Evolutionary conservation across 2,888 invertebrate species (phyloP).

Genomic region (Rhagium mordax): DNA sequence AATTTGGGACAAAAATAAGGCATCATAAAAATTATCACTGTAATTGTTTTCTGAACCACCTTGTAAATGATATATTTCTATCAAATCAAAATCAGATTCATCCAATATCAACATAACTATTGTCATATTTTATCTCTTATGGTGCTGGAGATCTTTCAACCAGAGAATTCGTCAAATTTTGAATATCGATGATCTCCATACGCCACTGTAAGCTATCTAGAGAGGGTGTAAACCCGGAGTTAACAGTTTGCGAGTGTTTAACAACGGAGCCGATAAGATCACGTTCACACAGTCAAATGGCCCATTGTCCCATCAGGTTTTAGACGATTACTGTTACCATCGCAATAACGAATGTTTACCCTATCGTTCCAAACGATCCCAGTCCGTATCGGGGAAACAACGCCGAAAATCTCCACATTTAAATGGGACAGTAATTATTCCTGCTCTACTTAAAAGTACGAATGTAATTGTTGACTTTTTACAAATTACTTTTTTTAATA

Average conservation of each 20-base stretch:
- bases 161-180: background rate
- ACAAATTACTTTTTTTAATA: no score
- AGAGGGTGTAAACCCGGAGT: conserved; percentile 62
- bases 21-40: no score
- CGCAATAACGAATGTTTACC: conserved; percentile 33
- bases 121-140: no score
- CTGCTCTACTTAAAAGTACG: background rate
- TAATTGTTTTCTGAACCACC: no score
- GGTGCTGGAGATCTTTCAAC: background rate
- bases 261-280: conserved; percentile 63
- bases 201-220: conserved; percentile 55
- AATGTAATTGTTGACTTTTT: no score
- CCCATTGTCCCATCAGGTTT: conserved; percentile 61
- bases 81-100: no score
- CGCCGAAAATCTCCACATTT: background rate
- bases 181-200: background rate
- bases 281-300: conserved; percentile 60
- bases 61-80: no score
- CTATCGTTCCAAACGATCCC: conserved; percentile 14
- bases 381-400: background rate
- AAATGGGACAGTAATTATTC: background rate
- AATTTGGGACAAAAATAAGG: no score
- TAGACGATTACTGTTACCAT: conserved; percentile 26
- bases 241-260: conserved; percentile 64
- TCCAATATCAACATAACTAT: no score